phyloP scores from a whole-genome alignment of 37 sponge, comb jelly and placozoan species.

The Axinella damicornis region DNA sequence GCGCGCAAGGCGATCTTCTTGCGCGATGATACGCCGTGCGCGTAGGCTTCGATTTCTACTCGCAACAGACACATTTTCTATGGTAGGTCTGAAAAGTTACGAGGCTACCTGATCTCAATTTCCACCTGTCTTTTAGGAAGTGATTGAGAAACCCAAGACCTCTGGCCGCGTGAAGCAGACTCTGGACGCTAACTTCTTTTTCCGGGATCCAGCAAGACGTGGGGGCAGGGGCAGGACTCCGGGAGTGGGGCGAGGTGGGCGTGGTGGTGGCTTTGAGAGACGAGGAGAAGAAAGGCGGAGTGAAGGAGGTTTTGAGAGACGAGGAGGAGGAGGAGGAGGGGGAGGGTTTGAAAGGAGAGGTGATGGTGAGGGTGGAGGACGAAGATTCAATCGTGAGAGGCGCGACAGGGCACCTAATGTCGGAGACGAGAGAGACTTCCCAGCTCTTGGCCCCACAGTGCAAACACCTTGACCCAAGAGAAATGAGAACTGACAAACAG shows the following conservation, averaged over 20 bases:
- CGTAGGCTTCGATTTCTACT: no score
- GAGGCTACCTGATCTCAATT: neutral
- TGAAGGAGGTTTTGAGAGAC: neutral
- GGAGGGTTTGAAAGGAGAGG: slow-evolving; percentile 32
- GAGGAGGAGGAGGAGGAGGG: slow-evolving; percentile 12
- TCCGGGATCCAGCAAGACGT: slow-evolving; percentile 59
- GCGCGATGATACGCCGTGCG: no score
- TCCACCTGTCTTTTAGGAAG: slow-evolving; percentile 42
- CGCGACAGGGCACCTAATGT: slow-evolving; percentile 70
- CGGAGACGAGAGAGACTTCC: slow-evolving; percentile 78
- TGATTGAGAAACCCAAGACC: slow-evolving; percentile 80
- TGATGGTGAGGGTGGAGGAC: slow-evolving; percentile 20
- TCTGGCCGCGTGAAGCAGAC: slow-evolving; percentile 71
- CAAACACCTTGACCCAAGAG: no score
- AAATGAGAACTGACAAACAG: no score
- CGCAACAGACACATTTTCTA: no score
- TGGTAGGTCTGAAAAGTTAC: no score
- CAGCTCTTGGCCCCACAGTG: slow-evolving; percentile 44
- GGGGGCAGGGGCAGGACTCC: slow-evolving; percentile 55
- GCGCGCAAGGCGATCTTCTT: no score
- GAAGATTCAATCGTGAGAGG: neutral
- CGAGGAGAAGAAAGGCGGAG: neutral
- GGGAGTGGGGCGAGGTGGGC: slow-evolving; percentile 36
- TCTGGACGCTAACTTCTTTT: slow-evolving; percentile 55
- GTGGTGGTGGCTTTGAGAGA: slow-evolving; percentile 39